These are phyloP conservation scores for Ascidia mentula DNA, from an alignment of 23 tunicate species.

Conservation along the genomic window DNA sequence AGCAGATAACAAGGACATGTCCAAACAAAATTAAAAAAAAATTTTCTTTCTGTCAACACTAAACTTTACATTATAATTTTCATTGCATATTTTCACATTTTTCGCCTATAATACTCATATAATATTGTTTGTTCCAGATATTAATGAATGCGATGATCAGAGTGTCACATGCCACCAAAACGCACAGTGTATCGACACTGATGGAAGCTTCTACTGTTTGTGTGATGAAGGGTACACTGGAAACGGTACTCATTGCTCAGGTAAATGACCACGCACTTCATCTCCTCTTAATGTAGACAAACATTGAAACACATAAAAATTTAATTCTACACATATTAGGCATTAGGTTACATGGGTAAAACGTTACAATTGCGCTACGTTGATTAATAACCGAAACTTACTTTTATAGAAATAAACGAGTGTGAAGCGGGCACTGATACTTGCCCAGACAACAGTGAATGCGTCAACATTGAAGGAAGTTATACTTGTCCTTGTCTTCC, in stretches of 20 bases:
- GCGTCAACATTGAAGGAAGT: not conserved
- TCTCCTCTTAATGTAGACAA: too few species aligned
- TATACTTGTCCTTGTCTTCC: not conserved
- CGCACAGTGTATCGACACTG: not conserved
- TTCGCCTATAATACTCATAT: too few species aligned
- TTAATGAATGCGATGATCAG: not conserved
- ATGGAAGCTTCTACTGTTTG: not conserved
- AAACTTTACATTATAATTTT: too few species aligned
- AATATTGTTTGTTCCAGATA: not conserved
- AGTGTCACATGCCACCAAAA: not conserved
- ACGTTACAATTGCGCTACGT: not conserved
- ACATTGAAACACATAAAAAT: too few species aligned
- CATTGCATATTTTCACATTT: too few species aligned
- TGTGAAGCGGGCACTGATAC: not conserved
- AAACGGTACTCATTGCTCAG: not conserved
- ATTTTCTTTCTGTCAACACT: too few species aligned
- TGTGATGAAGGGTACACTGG: not conserved
- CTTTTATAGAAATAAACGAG: not conserved
- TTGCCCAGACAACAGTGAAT: not conserved
- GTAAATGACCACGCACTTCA: too few species aligned
- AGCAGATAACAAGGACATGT: too few species aligned
- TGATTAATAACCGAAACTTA: too few species aligned
- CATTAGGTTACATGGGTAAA: not conserved
- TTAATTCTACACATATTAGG: too few species aligned
- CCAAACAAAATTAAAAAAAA: too few species aligned